These are phyloP conservation scores for Pachyramphus minor DNA, from an alignment of 2,113 vertebrate species.

Conservation along the genomic window DNA sequence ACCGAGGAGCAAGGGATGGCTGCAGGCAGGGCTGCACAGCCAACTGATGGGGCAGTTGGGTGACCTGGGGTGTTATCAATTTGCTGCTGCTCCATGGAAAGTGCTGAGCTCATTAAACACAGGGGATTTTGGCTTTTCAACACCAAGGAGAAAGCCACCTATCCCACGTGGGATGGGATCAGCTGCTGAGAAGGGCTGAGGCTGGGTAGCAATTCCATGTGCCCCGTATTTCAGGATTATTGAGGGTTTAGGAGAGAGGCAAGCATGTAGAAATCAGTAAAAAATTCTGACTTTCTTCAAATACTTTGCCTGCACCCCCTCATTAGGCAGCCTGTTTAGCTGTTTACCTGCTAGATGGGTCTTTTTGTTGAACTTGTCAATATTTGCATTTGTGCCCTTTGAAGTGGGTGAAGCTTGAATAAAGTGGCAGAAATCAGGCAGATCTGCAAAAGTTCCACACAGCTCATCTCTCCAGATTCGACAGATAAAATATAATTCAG, in stretches of 20 bases:
- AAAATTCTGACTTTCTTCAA: neutral
- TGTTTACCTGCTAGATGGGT: slow-evolving; percentile 7
- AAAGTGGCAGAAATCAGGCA: neutral
- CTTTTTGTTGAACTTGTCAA: neutral
- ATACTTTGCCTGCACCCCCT: neutral
- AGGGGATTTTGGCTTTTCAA: neutral
- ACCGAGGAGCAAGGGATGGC: neutral
- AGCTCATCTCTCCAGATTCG: neutral
- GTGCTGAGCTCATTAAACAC: neutral
- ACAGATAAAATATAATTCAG: slow-evolving; percentile 19
- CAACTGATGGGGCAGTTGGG: rapidly evolving
- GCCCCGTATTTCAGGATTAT: neutral
- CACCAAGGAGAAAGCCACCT: neutral
- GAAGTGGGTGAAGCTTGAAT: neutral
- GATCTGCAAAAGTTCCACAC: neutral
- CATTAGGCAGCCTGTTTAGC: neutral
- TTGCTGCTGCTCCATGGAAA: neutral
- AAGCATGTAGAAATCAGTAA: neutral
- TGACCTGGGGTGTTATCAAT: rapidly evolving
- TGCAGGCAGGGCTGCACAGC: neutral
- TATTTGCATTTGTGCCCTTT: neutral
- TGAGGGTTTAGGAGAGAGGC: neutral
- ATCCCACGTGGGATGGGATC: rapidly evolving
- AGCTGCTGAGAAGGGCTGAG: neutral
- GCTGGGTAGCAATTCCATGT: rapidly evolving